Base-by-base conservation (phyloP, 2,888 invertebrate species). In the Dinocampus coccinellae region DNA sequence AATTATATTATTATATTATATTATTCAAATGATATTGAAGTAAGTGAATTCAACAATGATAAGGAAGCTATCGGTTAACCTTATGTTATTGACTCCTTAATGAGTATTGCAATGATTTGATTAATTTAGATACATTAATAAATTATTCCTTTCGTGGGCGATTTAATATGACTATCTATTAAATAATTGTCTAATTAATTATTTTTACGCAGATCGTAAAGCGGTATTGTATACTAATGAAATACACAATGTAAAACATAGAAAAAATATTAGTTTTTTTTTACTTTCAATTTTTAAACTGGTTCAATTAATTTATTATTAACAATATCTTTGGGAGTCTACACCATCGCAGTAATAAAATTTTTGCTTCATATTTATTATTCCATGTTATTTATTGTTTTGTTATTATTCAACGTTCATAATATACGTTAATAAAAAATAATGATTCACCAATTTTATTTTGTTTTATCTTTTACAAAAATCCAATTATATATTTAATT, bases 51-150 rank as follows among this genome's bases (percentile, higher is more conserved):
- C 72, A 79, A 78, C 77, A 57, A 75, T 67, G 73, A 79, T 78
- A 73, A 76, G 72, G 78, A 79, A 81, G 77, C 77, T 79, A 80
- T 78, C 78, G 78, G 75, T 86, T 85, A 82, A 86, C 84, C 85
- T 70, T 78, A 68, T 74, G 75, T 71, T 80, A 83, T 84, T 83
- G 82, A 80, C 83, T 76, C 81, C 77, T 84, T 83, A 81, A 84
- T 81, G 80, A 79, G 53, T 76, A 79, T 80, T 79, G 79, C 80
- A 79, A 80, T 78, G 74, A 80, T 78, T 77, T 69, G 69, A 70
- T 66, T 68, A 70, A 52, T 24, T 34, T 33, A 47, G 62, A 55
- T 33, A 20, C 9, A 20, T 47, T 16, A 34, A 62, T n/a, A 26
- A 22, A 33, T 42, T n/a, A 55, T 4, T 13, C 9, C 47, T 47